Evolutionary conservation across 2,797 vertebrate genomes (phyloP).

Genomic region (Miichthys miiuy): DNA sequence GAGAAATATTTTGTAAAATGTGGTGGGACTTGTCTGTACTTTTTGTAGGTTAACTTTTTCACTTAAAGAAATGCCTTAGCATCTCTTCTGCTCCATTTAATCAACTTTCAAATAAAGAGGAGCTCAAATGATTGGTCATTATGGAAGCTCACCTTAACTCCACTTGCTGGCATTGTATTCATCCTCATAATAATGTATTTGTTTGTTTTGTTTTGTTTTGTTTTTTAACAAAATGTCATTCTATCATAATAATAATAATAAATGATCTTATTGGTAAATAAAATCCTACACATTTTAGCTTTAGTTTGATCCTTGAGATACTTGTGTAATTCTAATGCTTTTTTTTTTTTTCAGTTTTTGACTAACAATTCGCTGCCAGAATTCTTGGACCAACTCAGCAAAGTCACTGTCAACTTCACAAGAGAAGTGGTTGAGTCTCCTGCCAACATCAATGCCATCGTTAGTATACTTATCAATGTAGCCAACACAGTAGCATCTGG

Average conservation of each 20-base stretch:
- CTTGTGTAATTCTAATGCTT: neutral
- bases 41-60: neutral
- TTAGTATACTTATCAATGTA: conserved; percentile 81
- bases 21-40: neutral
- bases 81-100: no score
- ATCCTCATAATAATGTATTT: no score
- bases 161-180: no score
- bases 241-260: no score
- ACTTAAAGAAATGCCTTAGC: no score
- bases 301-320: neutral
- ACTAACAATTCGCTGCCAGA: conserved; percentile 44
- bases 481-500: conserved; percentile 60
- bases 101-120: no score
- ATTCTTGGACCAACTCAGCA: conserved; percentile 56
- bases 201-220: no score
- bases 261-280: no score
- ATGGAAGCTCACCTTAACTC: no score
- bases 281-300: neutral
- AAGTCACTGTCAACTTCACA: rapidly evolving
- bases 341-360: conserved; percentile 44
- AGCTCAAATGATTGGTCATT: no score
- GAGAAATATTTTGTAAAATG: neutral
- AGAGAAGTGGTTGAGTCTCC: conserved; percentile 20
- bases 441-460: conserved; percentile 75
- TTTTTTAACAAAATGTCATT: no score